Percentiles rank a stretch among this genome's conserved stretches.
Conservation (phyloP, 2,113 vertebrate genomes). For the Spheniscus mendiculus region DNA sequence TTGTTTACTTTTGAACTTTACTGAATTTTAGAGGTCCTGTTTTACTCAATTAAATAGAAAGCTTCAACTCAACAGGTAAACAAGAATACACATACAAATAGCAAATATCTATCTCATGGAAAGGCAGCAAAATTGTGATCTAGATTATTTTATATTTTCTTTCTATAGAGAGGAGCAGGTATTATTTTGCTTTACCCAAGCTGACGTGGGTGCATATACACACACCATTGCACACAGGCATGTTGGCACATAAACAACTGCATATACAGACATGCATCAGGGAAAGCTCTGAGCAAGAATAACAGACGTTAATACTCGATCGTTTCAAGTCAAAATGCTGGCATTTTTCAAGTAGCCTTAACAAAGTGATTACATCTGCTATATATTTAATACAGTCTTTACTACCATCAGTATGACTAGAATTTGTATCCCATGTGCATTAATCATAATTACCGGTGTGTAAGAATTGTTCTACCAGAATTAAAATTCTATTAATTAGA, state of each 20-base stretch:
- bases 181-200: background rate
- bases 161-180: background rate
- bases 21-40: background rate
- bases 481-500: background rate
- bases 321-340: background rate
- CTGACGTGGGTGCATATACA: background rate
- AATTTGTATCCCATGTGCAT: background rate
- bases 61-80: background rate
- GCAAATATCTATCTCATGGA: accelerated
- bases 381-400: background rate
- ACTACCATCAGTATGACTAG: background rate
- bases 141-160: background rate
- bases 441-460: background rate
- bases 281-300: background rate
- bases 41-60: background rate
- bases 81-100: background rate
- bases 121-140: background rate
- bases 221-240: background rate
- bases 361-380: background rate
- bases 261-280: background rate
- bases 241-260: background rate
- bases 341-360: background rate
- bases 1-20: background rate
- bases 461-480: background rate
- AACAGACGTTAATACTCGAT: background rate